A percentile compares a stretch with the other conserved stretches of the same genome.
These are phyloP conservation scores for Toxotes chatareus DNA, from an alignment of 2,113 vertebrate genomes.

Conservation along the genomic window DNA sequence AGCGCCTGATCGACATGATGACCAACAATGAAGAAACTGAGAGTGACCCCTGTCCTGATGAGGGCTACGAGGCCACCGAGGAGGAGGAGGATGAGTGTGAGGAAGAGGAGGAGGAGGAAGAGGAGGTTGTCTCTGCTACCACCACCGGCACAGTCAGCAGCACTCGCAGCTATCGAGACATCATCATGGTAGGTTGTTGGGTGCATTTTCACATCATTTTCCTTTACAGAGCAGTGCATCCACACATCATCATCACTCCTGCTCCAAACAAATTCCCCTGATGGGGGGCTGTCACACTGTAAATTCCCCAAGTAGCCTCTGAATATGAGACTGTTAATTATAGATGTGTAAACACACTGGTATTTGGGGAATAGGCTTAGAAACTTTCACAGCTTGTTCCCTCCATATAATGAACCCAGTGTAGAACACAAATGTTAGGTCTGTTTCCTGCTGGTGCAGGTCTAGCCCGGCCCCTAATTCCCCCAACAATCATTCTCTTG, in stretches of 20 bases:
- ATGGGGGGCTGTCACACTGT: constrained; percentile 9
- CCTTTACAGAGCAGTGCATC: constrained; percentile 8
- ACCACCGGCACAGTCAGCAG: constrained; percentile 58
- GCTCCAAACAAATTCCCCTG: constrained; percentile 16
- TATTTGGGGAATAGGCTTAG: constrained; percentile 41
- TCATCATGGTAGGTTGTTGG: constrained; percentile 87
- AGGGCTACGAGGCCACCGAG: constrained; percentile 95
- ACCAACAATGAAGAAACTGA: constrained; percentile 88
- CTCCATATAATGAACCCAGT: constrained; percentile 13
- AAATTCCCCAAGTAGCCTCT: constrained; percentile 45
- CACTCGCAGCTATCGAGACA: constrained; percentile 87
- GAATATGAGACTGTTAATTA: constrained; percentile 44
- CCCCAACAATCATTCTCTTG: constrained; percentile 39
- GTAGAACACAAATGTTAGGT: constrained; percentile 20
- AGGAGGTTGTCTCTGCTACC: constrained; percentile 16
- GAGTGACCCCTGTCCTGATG: constrained; percentile 87
- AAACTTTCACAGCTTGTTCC: constrained; percentile 20
- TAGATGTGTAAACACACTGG: constrained; percentile 55
- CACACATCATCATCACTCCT: constrained; percentile 5
- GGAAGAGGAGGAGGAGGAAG: constrained; percentile 81
- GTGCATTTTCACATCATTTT: not conserved
- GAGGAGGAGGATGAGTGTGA: constrained; percentile 89
- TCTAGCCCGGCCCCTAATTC: constrained; percentile 14
- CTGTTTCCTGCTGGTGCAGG: constrained; percentile 5
- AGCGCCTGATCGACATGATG: constrained; percentile 95